Evolutionary conservation across 30 jellyfish, hydroid and myxozoan genomes (phyloP), one percentile per base, ranked within the genome.

Genomic region (Aurelia sp.): DNA sequence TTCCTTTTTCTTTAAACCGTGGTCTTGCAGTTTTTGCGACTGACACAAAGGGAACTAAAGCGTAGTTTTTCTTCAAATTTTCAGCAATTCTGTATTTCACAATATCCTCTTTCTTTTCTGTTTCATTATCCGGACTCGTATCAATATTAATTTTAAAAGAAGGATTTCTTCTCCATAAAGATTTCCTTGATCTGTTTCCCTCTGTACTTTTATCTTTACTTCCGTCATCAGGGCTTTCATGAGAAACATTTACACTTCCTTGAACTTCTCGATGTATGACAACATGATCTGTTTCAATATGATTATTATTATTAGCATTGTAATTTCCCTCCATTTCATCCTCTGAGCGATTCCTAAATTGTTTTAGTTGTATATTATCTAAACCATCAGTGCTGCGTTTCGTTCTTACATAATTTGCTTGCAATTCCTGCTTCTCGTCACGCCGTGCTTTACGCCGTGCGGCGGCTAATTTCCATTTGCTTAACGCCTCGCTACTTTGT

Each of bases 381-480:
- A 61, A 22, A 13, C 52, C 87, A 87, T 87, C 96, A 6, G 87
- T 73, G 23, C 83, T 73, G 3, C 87, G 81, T 57, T 87, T 77
- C 11, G 76, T 70, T n/a, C 67, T 63, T 15, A 72, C 87, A 27
- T 51, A 66, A 35, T 67, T 19, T 9, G n/a, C 22, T 27, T 55
- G 76, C 78, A 19, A 16, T 11, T 71, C 86, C 41, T 62, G 75
- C 13, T 40, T 5, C 47, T 85, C 82, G 20, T 58, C 51, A 11
- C 87, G 82, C 50, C 62, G 78, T 18, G 74, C 82, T 51, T 55
- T 87, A 11, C 96, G 90, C 71, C 51, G 66, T 31, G 71, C 68
- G 15, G 82, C 87, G 5, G 76, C 79, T 44, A 17, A 22, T 30
- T 87, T 85, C 96, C 96, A 87, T 47, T 70, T 87, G 31, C 76